These are phyloP conservation scores for Dryomyza anilis DNA, from an alignment of 2,888 invertebrate species.

Conservation along the genomic window DNA sequence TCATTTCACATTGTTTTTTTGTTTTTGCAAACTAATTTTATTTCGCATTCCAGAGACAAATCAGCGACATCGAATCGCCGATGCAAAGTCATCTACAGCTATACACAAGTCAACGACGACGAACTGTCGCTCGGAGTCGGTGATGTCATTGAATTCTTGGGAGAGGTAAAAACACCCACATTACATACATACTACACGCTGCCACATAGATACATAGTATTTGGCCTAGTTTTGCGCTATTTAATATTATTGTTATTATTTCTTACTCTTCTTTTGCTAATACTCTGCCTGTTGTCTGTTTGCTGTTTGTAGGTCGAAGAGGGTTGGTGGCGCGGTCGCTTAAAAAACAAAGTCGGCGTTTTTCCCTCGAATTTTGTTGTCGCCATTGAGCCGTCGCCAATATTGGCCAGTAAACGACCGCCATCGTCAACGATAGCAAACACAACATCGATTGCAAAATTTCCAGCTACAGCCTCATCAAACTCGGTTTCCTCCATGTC, in stretches of 20 bases:
- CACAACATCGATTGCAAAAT: slow-evolving; percentile 20
- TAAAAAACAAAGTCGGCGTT: slow-evolving; percentile 83
- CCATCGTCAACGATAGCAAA: slow-evolving; percentile 45
- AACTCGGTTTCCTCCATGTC: neutral
- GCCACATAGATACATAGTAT: neutral
- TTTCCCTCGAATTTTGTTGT: slow-evolving; percentile 97
- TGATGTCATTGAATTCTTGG: slow-evolving; percentile 87
- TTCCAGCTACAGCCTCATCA: neutral
- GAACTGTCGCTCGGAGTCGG: slow-evolving; percentile 87
- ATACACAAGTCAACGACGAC: slow-evolving; percentile 91
- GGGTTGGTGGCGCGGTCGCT: slow-evolving; percentile 90
- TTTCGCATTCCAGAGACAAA: slow-evolving; percentile 53
- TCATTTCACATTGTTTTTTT: neutral
- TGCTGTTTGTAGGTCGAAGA: slow-evolving; percentile 70
- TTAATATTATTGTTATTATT: slow-evolving; percentile 15
- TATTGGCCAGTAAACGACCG: slow-evolving; percentile 56
- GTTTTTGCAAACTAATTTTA: neutral
- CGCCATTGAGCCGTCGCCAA: slow-evolving; percentile 63
- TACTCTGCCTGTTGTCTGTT: slow-evolving; percentile 26
- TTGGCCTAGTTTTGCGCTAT: no score
- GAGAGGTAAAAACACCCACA: slow-evolving; percentile 68
- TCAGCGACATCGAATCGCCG: slow-evolving; percentile 65
- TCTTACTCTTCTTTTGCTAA: neutral
- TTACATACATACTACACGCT: neutral
- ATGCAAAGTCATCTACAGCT: slow-evolving; percentile 87